Conservation (phyloP, 2,888 invertebrate genomes). For the Catonia carolina region DNA sequence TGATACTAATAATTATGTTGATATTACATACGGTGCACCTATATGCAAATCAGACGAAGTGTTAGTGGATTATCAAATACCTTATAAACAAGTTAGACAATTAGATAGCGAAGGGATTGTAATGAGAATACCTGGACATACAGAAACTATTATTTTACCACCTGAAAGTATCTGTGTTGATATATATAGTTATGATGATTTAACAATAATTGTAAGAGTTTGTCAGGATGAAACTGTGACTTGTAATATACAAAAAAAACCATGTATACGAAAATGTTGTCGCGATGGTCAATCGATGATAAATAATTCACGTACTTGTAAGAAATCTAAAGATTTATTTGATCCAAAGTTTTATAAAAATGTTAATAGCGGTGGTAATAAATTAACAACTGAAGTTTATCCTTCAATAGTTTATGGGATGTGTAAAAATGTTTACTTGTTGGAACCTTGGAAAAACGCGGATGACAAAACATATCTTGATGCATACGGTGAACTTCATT, state of each 20-base stretch:
- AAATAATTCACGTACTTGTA: not conserved
- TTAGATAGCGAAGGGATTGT: constrained; percentile 29
- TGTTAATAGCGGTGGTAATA: not conserved
- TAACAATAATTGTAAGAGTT: constrained; percentile 31
- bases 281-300: constrained; percentile 36
- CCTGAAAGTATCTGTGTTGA: constrained; percentile 38
- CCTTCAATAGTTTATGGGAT: constrained; percentile 18
- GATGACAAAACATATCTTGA: not conserved
- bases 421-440: not conserved
- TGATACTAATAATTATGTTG: constrained; percentile 23
- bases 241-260: constrained; percentile 28
- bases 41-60: constrained; percentile 25
- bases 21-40: constrained; percentile 28
- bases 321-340: constrained; percentile 4
- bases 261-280: constrained; percentile 43
- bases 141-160: constrained; percentile 22
- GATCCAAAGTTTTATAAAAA: constrained; percentile 16
- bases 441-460: not conserved
- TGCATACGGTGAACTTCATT: not conserved
- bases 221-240: constrained; percentile 34
- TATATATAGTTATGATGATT: constrained; percentile 26
- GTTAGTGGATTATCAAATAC: constrained; percentile 29
- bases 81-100: constrained; percentile 23
- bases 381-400: constrained; percentile 18
- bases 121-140: constrained; percentile 21